These are phyloP conservation scores for Pelecanoides urinatrix DNA, from an alignment of 2,113 vertebrate species.

Conservation along the genomic window DNA sequence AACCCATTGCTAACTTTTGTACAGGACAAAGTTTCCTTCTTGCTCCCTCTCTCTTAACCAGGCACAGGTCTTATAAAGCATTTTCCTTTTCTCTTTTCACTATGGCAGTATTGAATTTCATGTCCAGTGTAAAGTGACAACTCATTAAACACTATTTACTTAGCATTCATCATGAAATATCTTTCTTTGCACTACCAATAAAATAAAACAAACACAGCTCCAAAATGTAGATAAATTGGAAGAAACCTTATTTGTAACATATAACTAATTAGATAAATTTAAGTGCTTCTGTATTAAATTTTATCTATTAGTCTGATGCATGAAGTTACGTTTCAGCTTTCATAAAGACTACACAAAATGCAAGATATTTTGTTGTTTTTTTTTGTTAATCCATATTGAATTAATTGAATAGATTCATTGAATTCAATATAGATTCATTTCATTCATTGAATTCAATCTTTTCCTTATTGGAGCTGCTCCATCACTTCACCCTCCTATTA, in stretches of 20 bases:
- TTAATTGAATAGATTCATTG: neutral
- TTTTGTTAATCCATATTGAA: neutral
- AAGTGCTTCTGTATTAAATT: neutral
- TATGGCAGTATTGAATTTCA: neutral
- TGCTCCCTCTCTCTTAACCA: neutral
- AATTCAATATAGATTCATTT: neutral
- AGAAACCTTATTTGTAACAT: neutral
- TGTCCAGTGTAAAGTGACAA: neutral
- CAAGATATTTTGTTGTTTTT: fast-evolving
- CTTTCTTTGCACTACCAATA: neutral
- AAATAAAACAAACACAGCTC: neutral
- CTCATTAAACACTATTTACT: neutral
- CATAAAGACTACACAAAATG: neutral
- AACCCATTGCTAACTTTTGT: neutral
- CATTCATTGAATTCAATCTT: neutral
- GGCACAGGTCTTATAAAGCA: neutral
- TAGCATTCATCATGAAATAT: neutral
- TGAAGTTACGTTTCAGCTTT: neutral
- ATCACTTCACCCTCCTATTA: neutral
- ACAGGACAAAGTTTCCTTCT: neutral
- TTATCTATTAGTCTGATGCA: neutral
- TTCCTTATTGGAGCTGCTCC: neutral
- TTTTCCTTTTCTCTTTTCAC: neutral
- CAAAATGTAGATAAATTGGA: neutral
- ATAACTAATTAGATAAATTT: neutral